Percentiles rank a stretch among this genome's conserved stretches.
phyloP scores from a whole-genome alignment of 2,797 vertebrate genomes.

The Manis javanica region DNA sequence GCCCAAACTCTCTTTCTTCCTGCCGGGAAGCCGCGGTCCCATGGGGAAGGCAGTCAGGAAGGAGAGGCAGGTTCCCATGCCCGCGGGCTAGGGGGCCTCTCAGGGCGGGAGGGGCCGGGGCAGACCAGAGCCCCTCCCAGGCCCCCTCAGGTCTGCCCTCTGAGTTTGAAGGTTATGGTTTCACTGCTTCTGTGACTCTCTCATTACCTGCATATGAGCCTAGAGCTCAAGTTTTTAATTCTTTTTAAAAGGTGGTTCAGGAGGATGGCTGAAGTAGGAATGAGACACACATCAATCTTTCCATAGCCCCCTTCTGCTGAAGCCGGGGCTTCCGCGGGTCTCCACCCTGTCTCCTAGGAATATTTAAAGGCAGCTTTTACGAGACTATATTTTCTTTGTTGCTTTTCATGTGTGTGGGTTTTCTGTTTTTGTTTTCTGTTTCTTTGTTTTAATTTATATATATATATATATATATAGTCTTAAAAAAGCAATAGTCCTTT shows the following conservation, averaged over 20 bases:
- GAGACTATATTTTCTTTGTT: slow-evolving; percentile 75
- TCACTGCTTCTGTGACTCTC: slow-evolving; percentile 55
- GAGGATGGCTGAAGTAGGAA: slow-evolving; percentile 27
- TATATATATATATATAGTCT: slow-evolving; percentile 92
- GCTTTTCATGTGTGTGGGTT: slow-evolving; percentile 50
- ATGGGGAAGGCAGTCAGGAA: not conserved
- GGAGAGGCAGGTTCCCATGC: slow-evolving; percentile 17
- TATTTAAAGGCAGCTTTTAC: slow-evolving; percentile 83
- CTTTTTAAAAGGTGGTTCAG: slow-evolving; percentile 16
- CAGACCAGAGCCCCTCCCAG: not conserved
- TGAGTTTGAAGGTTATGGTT: not conserved
- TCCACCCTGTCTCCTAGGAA: slow-evolving; percentile 79
- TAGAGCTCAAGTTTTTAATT: slow-evolving; percentile 38
- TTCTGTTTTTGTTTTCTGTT: slow-evolving; percentile 43
- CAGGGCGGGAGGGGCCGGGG: not conserved
- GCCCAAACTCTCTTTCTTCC: not conserved
- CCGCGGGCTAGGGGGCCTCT: not conserved
- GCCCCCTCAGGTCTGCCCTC: not conserved
- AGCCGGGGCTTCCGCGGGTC: slow-evolving; percentile 67
- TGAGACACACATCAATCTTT: slow-evolving; percentile 56
- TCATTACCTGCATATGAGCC: slow-evolving; percentile 32
- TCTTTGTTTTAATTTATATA: slow-evolving; percentile 84
- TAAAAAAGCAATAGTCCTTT: slow-evolving; percentile 99
- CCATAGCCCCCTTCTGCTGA: slow-evolving; percentile 64
- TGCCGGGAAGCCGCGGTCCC: not conserved